Conservation (phyloP, 2,113 vertebrate genomes). For the Gyps fulvus region DNA sequence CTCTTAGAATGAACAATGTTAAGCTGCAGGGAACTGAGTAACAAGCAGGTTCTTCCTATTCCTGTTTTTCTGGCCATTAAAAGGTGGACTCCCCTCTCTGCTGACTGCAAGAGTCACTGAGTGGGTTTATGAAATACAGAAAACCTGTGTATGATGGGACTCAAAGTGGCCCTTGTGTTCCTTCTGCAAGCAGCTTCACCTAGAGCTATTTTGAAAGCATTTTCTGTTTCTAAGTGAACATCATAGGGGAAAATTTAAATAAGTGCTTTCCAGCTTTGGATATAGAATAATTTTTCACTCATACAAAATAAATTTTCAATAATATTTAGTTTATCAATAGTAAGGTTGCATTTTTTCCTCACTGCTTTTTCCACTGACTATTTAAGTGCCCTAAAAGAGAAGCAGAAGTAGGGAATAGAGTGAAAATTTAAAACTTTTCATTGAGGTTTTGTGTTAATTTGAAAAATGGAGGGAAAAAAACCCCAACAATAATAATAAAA, state of each 20-base stretch:
- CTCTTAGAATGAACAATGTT: neutral
- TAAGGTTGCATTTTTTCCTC: neutral
- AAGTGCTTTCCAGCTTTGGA: neutral
- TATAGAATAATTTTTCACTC: neutral
- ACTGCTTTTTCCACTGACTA: neutral
- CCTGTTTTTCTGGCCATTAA: neutral
- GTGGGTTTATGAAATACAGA: neutral
- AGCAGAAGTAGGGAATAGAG: neutral
- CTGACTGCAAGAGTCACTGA: neutral
- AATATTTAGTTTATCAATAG: neutral
- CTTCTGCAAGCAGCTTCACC: neutral
- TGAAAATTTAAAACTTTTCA: neutral
- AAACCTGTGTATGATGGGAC: neutral
- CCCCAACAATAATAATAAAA: neutral
- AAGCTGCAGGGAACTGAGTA: neutral
- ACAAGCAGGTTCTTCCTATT: neutral
- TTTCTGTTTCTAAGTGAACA: neutral
- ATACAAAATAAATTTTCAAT: neutral
- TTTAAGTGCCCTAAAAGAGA: neutral
- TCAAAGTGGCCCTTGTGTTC: neutral
- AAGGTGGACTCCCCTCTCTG: neutral
- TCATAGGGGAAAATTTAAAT: neutral
- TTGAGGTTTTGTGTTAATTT: neutral
- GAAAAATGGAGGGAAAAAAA: neutral
- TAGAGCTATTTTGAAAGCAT: neutral